A percentile compares a stretch with the other conserved stretches of the same genome.
These are phyloP conservation scores for Drosophila tanythrix DNA, from an alignment of 2,888 invertebrate genomes.

Conservation along the genomic window DNA sequence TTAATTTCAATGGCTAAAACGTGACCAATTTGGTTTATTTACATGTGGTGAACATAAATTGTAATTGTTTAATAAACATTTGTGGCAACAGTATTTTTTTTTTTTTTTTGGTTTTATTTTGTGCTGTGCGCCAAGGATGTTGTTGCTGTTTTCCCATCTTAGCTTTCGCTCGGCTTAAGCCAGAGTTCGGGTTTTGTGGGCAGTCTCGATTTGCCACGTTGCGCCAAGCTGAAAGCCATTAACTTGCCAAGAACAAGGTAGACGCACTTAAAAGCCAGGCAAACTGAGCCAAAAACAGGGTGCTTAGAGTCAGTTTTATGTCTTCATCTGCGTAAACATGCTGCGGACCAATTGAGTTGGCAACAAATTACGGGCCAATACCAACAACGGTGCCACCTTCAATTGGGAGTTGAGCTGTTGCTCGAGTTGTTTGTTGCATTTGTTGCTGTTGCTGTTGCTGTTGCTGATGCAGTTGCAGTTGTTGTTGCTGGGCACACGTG, in stretches of 20 bases:
- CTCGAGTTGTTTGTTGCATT: slow-evolving; percentile 15
- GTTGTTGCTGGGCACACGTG: slow-evolving; percentile 58
- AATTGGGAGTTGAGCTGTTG: slow-evolving; percentile 28
- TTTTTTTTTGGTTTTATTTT: slow-evolving; percentile 9
- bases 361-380: slow-evolving; percentile 72
- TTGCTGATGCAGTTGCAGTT: slow-evolving; percentile 3
- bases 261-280: slow-evolving; percentile 62
- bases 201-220: slow-evolving; percentile 42
- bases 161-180: slow-evolving; percentile 47
- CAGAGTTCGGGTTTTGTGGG: slow-evolving; percentile 30
- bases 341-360: slow-evolving; percentile 60
- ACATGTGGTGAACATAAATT: slow-evolving; percentile 84
- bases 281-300: slow-evolving; percentile 35
- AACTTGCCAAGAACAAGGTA: slow-evolving; percentile 56
- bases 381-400: slow-evolving; percentile 58
- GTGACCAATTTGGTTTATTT: slow-evolving; percentile 85
- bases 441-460: slow-evolving; percentile 9
- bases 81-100: slow-evolving; percentile 42
- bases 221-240: slow-evolving; percentile 43
- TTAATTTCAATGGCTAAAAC: slow-evolving; percentile 82
- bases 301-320: slow-evolving; percentile 67
- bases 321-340: slow-evolving; percentile 77
- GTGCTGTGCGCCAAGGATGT: slow-evolving; percentile 32
- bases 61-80: slow-evolving; percentile 69
- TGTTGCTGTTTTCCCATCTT: slow-evolving; percentile 13